A percentile compares a stretch with the other conserved stretches of the same genome.
phyloP scores from a whole-genome alignment of 2,797 vertebrate species.

The Gymnoscopelus microlampas region DNA sequence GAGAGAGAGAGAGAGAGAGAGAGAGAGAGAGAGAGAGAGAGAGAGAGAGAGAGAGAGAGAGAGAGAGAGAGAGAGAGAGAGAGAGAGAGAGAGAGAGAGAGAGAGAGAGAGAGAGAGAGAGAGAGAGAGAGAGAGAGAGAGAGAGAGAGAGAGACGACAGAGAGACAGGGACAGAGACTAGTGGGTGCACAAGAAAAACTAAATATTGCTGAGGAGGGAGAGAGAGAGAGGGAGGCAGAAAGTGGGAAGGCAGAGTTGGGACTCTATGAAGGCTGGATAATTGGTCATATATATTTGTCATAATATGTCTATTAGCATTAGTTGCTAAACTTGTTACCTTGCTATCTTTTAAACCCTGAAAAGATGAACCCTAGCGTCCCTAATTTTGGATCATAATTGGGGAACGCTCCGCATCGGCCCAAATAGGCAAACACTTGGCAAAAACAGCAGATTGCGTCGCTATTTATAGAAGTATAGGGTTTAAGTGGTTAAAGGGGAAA shows the following conservation, averaged over 20 bases:
- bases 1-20: conserved; percentile 35
- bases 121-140: background rate
- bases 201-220: conserved; percentile 28
- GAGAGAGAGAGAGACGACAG: background rate
- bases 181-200: conserved; percentile 26
- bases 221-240: background rate
- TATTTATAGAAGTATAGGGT: conserved; percentile 5
- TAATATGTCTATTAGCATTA: conserved; percentile 27
- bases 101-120: background rate
- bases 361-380: background rate
- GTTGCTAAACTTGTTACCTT: conserved; percentile 10
- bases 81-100: background rate
- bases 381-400: too few relatives aligned
- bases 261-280: conserved; percentile 48
- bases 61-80: too few relatives aligned
- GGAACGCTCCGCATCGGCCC: too few relatives aligned
- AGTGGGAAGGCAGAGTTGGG: conserved; percentile 23
- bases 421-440: too few relatives aligned
- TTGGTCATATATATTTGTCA: conserved; percentile 43
- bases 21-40: conserved; percentile 2
- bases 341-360: conserved; percentile 14
- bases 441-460: too few relatives aligned
- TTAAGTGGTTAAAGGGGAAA: conserved; percentile 21
- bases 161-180: background rate
- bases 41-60: conserved; percentile 51